Evolutionary conservation across 2,797 vertebrate genomes (phyloP).

Genomic region (Siniperca undulata): DNA sequence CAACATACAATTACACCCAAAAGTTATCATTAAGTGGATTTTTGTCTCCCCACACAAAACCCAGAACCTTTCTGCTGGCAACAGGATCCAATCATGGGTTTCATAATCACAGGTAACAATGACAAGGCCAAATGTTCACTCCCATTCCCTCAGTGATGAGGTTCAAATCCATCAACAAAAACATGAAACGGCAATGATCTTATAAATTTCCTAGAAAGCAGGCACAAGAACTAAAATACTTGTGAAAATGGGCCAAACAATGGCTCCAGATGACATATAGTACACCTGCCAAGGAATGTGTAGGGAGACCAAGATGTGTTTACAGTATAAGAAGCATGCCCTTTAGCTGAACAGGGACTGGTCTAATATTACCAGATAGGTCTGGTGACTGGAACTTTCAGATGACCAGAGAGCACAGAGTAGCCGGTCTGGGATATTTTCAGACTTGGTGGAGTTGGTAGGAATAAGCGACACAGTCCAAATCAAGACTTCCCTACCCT

Average conservation of each 20-base stretch:
- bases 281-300: conserved; percentile 22
- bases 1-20: conserved; percentile 72
- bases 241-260: not conserved
- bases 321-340: conserved; percentile 35
- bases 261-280: not conserved
- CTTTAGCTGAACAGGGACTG: conserved; percentile 54
- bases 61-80: conserved; percentile 31
- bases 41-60: conserved; percentile 59
- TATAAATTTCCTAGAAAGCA: conserved; percentile 8
- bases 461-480: conserved; percentile 62
- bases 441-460: conserved; percentile 54
- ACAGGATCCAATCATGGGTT: conserved; percentile 51
- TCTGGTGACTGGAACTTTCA: conserved; percentile 76
- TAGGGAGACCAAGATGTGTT: conserved; percentile 13
- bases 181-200: not conserved
- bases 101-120: conserved; percentile 55
- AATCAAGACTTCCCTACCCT: conserved; percentile 67
- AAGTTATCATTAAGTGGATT: conserved; percentile 70
- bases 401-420: conserved; percentile 44
- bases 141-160: not conserved
- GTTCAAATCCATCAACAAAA: conserved; percentile 21
- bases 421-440: conserved; percentile 76
- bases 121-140: conserved; percentile 18
- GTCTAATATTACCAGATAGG: conserved; percentile 79
- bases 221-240: fast-evolving